Evolutionary conservation across 2,797 vertebrate species (phyloP).

Genomic region (Apogon talboti): DNA sequence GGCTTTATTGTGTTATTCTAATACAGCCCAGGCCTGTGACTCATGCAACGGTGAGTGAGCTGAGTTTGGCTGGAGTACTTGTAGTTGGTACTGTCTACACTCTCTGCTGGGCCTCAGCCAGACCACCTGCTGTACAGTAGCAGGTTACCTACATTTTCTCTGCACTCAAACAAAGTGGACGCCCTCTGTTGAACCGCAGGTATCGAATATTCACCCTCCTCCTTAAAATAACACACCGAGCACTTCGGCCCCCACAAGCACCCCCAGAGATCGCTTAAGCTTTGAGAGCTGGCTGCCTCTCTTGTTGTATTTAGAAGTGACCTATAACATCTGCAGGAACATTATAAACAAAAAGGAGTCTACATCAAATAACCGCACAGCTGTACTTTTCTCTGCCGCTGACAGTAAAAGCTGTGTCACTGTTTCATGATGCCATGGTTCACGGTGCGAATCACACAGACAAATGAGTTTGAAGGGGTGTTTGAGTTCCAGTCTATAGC

Average conservation of each 20-base stretch:
- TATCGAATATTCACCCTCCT: conserved; percentile 16
- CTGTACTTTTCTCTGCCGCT: neutral
- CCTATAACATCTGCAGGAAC: neutral
- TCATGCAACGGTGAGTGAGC: conserved; percentile 27
- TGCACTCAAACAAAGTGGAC: conserved; percentile 31
- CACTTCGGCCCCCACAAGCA: conserved; percentile 36
- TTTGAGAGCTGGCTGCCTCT: conserved; percentile 12
- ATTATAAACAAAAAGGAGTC: neutral
- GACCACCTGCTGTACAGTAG: conserved; percentile 25
- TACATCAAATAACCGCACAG: neutral
- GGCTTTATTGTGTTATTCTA: conserved; percentile 43
- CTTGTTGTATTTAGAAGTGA: conserved; percentile 5
- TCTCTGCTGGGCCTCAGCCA: neutral
- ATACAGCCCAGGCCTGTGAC: conserved; percentile 36
- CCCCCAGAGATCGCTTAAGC: conserved; percentile 22
- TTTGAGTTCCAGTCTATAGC: conserved; percentile 72
- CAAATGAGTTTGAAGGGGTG: conserved; percentile 58
- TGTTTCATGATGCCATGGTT: conserved; percentile 35
- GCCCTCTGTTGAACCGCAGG: conserved; percentile 22
- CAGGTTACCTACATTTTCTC: conserved; percentile 6
- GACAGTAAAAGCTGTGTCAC: conserved; percentile 55
- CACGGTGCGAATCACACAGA: conserved; percentile 46
- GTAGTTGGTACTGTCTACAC: conserved; percentile 7
- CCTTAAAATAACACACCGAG: conserved; percentile 11
- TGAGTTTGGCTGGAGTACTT: conserved; percentile 10